These are phyloP conservation scores for Hypomesus transpacificus DNA, from an alignment of 2,113 vertebrate species.

Conservation along the genomic window DNA sequence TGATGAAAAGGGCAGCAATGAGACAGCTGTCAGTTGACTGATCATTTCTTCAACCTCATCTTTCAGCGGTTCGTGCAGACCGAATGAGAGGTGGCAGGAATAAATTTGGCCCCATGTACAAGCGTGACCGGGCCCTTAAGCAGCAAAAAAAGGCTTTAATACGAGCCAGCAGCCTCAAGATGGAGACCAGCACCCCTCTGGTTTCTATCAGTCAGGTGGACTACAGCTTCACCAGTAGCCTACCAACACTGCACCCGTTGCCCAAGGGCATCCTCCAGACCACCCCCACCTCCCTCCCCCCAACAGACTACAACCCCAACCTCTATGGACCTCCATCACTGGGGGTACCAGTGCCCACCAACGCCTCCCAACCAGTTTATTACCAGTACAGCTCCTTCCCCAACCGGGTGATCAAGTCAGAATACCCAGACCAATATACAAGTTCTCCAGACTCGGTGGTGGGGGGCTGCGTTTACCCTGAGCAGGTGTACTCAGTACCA, in stretches of 20 bases:
- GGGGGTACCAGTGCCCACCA: slow-evolving; percentile 66
- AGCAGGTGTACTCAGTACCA: slow-evolving; percentile 52
- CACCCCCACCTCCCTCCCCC: slow-evolving; percentile 53
- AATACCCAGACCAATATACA: slow-evolving; percentile 75
- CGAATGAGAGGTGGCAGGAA: slow-evolving; percentile 91
- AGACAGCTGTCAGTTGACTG: too few relatives aligned
- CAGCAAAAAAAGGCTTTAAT: slow-evolving; percentile 91
- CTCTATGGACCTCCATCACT: slow-evolving; percentile 67
- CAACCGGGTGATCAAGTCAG: slow-evolving; percentile 78
- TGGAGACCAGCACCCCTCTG: slow-evolving; percentile 70
- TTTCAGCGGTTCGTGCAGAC: slow-evolving; percentile 86
- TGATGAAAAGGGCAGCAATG: too few relatives aligned
- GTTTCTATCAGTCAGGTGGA: slow-evolving; percentile 66
- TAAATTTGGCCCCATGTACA: slow-evolving; percentile 95
- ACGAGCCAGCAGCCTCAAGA: slow-evolving; percentile 80
- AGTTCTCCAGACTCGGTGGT: slow-evolving; percentile 64
- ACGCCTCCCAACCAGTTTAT: slow-evolving; percentile 52
- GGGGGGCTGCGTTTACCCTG: slow-evolving; percentile 59
- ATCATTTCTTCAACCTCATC: neutral
- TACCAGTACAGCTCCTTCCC: slow-evolving; percentile 75
- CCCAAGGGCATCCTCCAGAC: slow-evolving; percentile 68
- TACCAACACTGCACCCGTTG: slow-evolving; percentile 65
- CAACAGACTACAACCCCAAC: slow-evolving; percentile 65
- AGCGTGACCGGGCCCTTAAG: slow-evolving; percentile 87
- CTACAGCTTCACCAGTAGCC: slow-evolving; percentile 65